Evolutionary conservation across 1,140 invertebrate genomes (phyloP).

Genomic region (Laupala kohalensis): DNA sequence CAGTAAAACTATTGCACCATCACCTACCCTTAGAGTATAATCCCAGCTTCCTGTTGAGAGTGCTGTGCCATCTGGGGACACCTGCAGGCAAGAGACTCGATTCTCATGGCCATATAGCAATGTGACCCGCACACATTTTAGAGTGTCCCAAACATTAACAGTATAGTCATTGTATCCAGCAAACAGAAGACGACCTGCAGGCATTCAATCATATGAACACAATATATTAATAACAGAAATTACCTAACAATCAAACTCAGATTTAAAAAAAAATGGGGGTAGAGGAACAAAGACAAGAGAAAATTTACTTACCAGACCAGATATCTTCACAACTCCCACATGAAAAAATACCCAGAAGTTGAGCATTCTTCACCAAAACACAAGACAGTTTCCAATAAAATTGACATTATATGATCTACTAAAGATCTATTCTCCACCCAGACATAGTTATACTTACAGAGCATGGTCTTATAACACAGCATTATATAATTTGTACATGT

Average conservation of each 20-base stretch:
- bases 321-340: neutral
- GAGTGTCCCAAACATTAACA: slow-evolving; percentile 95
- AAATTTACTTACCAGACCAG: neutral
- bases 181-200: slow-evolving; percentile 77
- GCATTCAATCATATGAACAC: no score
- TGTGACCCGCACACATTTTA: slow-evolving; percentile 82
- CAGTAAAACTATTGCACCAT: no score
- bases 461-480: no score
- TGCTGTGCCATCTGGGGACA: slow-evolving; percentile 95
- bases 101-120: slow-evolving; percentile 97
- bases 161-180: slow-evolving; percentile 99
- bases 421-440: no score
- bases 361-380: neutral
- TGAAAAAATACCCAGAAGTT: neutral
- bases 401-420: no score
- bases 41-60: slow-evolving; percentile 98
- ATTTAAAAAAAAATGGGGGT: no score
- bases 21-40: slow-evolving; percentile 73
- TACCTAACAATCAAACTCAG: no score
- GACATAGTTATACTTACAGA: no score
- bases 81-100: slow-evolving; percentile 83
- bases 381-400: neutral
- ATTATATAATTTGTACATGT: no score
- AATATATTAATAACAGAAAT: no score
- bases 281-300: no score